Conservation (phyloP, 2,888 invertebrate species). For the Eulithis testata region DNA sequence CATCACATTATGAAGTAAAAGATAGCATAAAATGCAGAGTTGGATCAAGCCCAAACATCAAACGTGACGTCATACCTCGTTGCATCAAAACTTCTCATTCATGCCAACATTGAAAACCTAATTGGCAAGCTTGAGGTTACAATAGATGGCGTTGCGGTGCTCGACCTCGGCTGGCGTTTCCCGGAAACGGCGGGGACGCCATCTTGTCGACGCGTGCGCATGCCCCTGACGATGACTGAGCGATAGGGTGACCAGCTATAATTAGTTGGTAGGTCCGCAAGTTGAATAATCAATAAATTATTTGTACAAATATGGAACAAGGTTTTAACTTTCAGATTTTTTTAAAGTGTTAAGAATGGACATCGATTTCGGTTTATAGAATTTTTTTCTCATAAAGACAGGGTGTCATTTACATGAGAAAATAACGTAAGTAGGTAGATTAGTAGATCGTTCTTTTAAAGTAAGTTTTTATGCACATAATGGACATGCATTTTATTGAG, state of each 20-base stretch:
- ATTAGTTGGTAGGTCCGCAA: neutral
- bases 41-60: slow-evolving; percentile 4
- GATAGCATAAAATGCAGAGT: neutral
- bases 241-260: slow-evolving; percentile 33
- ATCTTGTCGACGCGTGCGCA: slow-evolving; percentile 51
- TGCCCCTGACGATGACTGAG: slow-evolving; percentile 19
- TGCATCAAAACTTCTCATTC: neutral
- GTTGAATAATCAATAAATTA: too few relatives aligned
- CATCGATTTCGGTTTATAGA: too few relatives aligned
- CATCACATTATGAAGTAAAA: neutral
- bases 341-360: too few relatives aligned
- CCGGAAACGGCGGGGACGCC: slow-evolving; percentile 61
- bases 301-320: too few relatives aligned
- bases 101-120: slow-evolving; percentile 22
- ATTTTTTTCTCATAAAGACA: too few relatives aligned
- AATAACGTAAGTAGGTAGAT: too few relatives aligned
- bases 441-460: too few relatives aligned
- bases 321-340: too few relatives aligned
- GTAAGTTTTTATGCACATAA: too few relatives aligned
- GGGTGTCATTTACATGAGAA: too few relatives aligned
- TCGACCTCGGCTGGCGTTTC: slow-evolving; percentile 56
- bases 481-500: too few relatives aligned
- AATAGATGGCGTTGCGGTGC: slow-evolving; percentile 40
- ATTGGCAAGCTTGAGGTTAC: slow-evolving; percentile 26
- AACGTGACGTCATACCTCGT: slow-evolving; percentile 6